phyloP scores from a whole-genome alignment of 1,140 invertebrate species.

The Euura lappo region DNA sequence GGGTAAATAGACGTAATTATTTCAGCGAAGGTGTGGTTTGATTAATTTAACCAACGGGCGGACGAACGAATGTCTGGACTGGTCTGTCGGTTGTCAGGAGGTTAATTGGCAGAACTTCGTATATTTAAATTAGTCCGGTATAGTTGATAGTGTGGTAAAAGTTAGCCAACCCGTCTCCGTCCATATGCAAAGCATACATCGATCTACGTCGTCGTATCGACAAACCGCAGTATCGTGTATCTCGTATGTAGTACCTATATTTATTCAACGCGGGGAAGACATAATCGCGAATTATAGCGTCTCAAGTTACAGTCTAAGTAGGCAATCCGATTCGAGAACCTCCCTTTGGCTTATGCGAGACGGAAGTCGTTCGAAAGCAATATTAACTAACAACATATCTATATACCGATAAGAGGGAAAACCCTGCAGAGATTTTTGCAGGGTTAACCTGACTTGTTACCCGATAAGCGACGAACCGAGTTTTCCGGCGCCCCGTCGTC shows the following conservation, averaged over 20 bases:
- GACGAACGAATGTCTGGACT: not conserved
- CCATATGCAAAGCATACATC: no score
- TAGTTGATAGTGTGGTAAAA: not conserved
- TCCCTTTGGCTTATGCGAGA: not conserved
- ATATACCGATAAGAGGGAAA: no score
- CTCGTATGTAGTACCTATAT: no score
- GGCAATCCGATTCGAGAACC: not conserved
- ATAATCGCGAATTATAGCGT: slow-evolving; percentile 1
- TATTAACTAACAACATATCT: not conserved
- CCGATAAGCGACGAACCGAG: not conserved
- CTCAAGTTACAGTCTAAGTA: not conserved
- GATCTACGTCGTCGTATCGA: no score
- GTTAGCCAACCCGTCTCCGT: no score
- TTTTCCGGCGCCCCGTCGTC: not conserved
- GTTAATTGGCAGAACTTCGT: not conserved
- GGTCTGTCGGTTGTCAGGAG: not conserved
- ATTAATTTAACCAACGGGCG: not conserved
- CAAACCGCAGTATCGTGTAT: no score
- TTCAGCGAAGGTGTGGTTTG: not conserved
- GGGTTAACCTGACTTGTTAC: not conserved
- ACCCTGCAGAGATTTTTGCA: not conserved
- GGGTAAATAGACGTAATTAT: not conserved
- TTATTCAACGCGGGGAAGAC: not conserved
- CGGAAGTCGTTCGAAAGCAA: not conserved
- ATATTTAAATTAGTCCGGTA: not conserved